Percentiles rank a stretch among this genome's conserved stretches.
phyloP scores from a whole-genome alignment of 2,888 invertebrate genomes.

The Rhagophthalmus giganteus region DNA sequence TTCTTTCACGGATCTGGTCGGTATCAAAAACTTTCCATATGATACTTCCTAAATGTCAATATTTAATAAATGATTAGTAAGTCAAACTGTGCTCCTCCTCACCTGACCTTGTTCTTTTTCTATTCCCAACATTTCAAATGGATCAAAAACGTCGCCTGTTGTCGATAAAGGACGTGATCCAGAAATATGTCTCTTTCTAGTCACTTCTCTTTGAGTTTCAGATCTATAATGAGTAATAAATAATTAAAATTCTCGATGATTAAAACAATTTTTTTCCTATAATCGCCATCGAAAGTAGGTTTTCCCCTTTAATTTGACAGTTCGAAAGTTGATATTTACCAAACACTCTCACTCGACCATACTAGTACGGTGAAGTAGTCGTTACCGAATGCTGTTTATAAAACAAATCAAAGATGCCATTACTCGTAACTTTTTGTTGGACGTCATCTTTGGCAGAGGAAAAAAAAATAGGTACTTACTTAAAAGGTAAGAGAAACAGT shows the following conservation, averaged over 20 bases:
- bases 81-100: conserved; percentile 29
- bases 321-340: too few relatives aligned
- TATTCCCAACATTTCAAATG: conserved; percentile 82
- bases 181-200: conserved; percentile 58
- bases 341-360: too few relatives aligned
- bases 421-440: too few relatives aligned
- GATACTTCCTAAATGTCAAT: conserved; percentile 71
- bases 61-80: conserved; percentile 1
- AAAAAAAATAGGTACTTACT: too few relatives aligned
- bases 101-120: conserved; percentile 80
- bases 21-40: conserved; percentile 81
- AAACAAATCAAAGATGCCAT: too few relatives aligned
- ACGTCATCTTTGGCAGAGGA: too few relatives aligned
- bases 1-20: conserved; percentile 63
- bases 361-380: too few relatives aligned
- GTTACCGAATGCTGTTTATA: too few relatives aligned
- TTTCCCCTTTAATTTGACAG: too few relatives aligned
- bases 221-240: conserved; percentile 30
- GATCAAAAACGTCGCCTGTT: conserved; percentile 81
- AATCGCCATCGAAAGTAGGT: too few relatives aligned
- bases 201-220: conserved; percentile 40
- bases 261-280: background rate
- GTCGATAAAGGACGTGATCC: conserved; percentile 81
- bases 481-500: too few relatives aligned
- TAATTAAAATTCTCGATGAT: background rate